These are phyloP conservation scores for Myiozetetes cayanensis DNA, from an alignment of 2,113 vertebrate genomes.

Conservation along the genomic window DNA sequence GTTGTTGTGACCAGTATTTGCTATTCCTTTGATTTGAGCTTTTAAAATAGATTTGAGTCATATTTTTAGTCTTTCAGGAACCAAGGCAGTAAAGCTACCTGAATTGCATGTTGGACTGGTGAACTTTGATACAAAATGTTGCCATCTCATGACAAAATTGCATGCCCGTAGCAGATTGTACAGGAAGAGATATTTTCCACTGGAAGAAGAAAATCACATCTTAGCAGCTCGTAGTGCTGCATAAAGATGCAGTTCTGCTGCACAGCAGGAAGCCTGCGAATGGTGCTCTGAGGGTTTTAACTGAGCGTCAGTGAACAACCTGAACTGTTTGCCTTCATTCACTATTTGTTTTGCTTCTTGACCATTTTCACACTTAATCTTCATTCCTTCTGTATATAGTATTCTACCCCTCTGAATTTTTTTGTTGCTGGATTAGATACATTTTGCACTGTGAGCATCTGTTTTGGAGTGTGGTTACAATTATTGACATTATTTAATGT, in stretches of 20 bases:
- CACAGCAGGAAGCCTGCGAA: background rate
- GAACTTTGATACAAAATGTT: background rate
- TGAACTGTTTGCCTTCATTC: background rate
- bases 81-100: background rate
- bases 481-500: background rate
- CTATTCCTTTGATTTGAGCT: background rate
- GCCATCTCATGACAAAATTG: background rate
- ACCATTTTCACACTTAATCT: background rate
- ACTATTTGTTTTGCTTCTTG: background rate
- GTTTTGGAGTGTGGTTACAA: background rate
- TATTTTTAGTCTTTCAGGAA: background rate
- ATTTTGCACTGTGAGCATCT: background rate
- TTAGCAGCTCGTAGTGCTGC: background rate
- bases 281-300: background rate
- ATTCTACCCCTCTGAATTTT: background rate
- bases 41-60: background rate
- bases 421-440: background rate
- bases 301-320: background rate
- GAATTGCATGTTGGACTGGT: background rate
- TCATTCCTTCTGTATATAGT: background rate
- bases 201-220: background rate
- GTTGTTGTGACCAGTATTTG: background rate
- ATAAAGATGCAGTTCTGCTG: background rate
- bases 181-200: background rate
- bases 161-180: background rate